Evolutionary conservation across 2,797 vertebrate species (phyloP).

Genomic region (Momotus momota): DNA sequence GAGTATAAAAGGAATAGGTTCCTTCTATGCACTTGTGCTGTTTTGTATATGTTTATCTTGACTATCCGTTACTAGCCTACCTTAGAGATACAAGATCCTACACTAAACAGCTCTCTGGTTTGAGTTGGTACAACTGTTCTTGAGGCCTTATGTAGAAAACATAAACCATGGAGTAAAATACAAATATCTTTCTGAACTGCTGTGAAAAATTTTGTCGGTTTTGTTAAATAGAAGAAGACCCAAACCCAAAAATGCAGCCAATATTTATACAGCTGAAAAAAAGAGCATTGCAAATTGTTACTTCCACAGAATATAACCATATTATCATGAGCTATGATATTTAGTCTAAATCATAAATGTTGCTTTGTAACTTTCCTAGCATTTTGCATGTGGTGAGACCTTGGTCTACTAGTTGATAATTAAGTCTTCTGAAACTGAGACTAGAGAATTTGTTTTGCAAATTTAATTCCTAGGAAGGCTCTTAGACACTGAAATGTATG

Average conservation of each 20-base stretch:
- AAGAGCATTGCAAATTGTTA: not conserved
- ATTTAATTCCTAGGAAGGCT: slow-evolving; percentile 58
- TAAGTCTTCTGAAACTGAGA: slow-evolving; percentile 51
- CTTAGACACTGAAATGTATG: slow-evolving; percentile 37
- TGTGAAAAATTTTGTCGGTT: not conserved
- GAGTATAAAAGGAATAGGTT: not conserved
- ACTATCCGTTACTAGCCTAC: not conserved
- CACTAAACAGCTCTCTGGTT: not conserved
- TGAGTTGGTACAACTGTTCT: not conserved
- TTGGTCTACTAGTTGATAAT: slow-evolving; percentile 48
- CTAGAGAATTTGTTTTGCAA: slow-evolving; percentile 65
- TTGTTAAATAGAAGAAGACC: not conserved
- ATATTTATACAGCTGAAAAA: not conserved
- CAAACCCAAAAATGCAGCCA: not conserved
- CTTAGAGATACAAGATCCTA: not conserved
- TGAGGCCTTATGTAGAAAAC: not conserved
- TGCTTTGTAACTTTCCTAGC: slow-evolving; percentile 25
- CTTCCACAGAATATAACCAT: not conserved
- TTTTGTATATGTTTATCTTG: not conserved
- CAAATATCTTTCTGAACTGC: not conserved
- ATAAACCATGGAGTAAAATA: not conserved
- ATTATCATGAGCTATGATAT: not conserved
- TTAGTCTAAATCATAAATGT: slow-evolving; percentile 28
- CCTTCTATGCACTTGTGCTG: not conserved
- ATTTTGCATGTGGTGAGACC: slow-evolving; percentile 63